phyloP scores from a whole-genome alignment of 2,113 vertebrate species.

The Notechis scutatus region DNA sequence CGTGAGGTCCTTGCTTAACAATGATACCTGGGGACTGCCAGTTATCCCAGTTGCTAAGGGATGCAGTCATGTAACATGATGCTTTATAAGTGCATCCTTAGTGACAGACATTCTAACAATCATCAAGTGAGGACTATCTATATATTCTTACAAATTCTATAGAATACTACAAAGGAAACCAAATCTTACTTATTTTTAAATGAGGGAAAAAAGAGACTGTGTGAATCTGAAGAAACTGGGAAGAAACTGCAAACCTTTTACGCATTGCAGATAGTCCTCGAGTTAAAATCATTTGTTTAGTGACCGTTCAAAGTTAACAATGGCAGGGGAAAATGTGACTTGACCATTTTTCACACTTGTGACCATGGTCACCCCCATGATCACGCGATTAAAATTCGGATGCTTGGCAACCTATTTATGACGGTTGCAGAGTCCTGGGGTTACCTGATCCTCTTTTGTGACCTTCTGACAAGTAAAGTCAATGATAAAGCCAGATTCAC shows the following conservation, averaged over 20 bases:
- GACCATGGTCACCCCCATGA: neutral
- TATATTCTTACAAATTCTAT: neutral
- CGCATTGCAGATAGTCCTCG: neutral
- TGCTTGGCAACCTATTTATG: neutral
- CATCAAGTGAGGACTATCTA: neutral
- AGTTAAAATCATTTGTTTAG: neutral
- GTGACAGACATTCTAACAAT: neutral
- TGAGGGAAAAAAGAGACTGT: neutral
- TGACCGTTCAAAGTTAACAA: neutral
- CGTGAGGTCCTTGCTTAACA: neutral
- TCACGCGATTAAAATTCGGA: neutral
- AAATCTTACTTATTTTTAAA: neutral
- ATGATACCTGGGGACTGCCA: neutral
- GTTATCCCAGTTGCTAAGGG: neutral
- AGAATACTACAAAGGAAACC: neutral
- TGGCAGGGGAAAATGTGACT: neutral
- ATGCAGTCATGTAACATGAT: neutral
- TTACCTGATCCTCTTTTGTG: neutral
- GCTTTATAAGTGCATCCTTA: neutral
- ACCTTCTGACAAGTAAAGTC: neutral
- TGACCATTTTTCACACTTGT: neutral
- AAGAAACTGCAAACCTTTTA: neutral
- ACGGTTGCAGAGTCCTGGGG: neutral
- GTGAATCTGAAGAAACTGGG: neutral
- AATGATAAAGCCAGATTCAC: neutral